phyloP scores from a whole-genome alignment of 2,113 vertebrate species.

The Oncorhynchus clarkii region DNA sequence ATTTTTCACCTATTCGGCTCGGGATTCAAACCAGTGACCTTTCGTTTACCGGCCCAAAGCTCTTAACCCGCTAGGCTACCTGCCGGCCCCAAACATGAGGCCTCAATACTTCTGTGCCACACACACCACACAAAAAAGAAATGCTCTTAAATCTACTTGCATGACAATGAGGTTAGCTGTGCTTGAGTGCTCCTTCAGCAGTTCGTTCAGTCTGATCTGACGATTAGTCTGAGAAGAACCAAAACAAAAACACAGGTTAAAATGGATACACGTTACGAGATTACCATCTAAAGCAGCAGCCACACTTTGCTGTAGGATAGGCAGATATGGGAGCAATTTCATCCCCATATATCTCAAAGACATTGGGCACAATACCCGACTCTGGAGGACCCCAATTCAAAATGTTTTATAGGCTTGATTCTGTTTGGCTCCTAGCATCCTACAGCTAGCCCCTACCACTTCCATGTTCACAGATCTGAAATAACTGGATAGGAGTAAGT shows the following conservation, averaged over 20 bases:
- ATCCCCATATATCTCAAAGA: too few species aligned
- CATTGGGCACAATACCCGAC: too few species aligned
- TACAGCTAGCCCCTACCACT: not conserved
- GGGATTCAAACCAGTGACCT: too few species aligned
- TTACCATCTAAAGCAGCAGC: not conserved
- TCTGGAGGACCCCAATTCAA: too few species aligned
- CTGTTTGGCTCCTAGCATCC: too few species aligned
- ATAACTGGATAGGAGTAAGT: not conserved
- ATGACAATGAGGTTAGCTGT: constrained; percentile 97
- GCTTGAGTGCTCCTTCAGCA: constrained; percentile 93
- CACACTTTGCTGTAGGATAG: too few species aligned
- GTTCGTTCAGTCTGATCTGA: constrained; percentile 93
- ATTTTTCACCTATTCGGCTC: too few species aligned
- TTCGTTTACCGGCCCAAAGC: too few species aligned
- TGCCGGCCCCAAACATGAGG: not conserved
- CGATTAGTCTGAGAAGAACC: constrained; percentile 81
- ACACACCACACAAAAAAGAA: constrained; percentile 2
- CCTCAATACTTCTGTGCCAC: not conserved
- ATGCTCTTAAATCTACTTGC: constrained; percentile 47
- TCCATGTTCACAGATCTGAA: not conserved
- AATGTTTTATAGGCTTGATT: too few species aligned
- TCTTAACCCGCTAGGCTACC: too few species aligned
- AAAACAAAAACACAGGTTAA: constrained; percentile 12
- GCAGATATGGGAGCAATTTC: too few species aligned
- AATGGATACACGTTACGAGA: not conserved